Evolutionary conservation across 2,113 vertebrate genomes (phyloP).

Genomic region (Sinocyclocheilus rhinocerous): DNA sequence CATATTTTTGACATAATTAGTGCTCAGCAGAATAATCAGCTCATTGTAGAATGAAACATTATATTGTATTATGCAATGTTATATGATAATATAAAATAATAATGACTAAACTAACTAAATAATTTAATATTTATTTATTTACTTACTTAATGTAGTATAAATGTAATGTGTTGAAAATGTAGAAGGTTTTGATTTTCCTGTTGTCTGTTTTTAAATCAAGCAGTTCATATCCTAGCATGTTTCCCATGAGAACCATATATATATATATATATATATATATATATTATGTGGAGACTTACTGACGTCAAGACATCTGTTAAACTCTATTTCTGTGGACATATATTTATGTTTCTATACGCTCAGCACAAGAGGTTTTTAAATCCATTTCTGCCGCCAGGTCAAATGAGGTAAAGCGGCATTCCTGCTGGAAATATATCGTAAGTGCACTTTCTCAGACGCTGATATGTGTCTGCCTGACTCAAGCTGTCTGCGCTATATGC

Average conservation of each 20-base stretch:
- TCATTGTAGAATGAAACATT: neutral
- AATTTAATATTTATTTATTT: too few relatives aligned
- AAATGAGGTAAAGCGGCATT: constrained; percentile 27
- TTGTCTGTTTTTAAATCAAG: neutral
- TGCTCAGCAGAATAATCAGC: neutral
- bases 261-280: neutral
- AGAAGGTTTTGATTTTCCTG: neutral
- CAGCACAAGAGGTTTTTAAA: constrained; percentile 27
- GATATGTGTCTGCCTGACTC: constrained; percentile 21
- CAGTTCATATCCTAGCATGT: constrained; percentile 6
- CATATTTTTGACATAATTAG: neutral
- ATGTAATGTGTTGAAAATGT: neutral
- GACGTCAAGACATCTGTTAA: constrained; percentile 39
- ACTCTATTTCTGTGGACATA: constrained; percentile 28
- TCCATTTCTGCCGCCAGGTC: constrained; percentile 38
- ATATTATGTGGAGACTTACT: constrained; percentile 9
- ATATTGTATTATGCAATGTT: neutral
- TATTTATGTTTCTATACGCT: constrained; percentile 34
- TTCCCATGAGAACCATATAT: constrained; percentile 25
- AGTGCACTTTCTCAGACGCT: constrained; percentile 33
- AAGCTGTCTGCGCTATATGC: constrained; percentile 9
- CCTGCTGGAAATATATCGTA: constrained; percentile 5
- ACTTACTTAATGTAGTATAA: neutral
- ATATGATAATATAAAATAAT: neutral
- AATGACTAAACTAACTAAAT: too few relatives aligned